Evolutionary conservation across 2,113 vertebrate genomes (phyloP).

Genomic region (Larimichthys crocea): DNA sequence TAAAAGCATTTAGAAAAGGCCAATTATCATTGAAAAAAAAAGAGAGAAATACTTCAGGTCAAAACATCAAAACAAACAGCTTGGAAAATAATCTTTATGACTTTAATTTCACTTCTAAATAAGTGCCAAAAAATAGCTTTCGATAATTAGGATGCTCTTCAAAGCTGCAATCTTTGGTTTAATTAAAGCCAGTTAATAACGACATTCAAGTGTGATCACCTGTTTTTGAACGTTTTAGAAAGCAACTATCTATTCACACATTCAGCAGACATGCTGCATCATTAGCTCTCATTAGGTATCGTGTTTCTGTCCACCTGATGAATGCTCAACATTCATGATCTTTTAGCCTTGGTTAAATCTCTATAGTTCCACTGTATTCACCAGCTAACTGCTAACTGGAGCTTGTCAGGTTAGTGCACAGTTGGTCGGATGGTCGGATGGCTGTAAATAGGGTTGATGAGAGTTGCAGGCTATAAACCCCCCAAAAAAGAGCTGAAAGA

Average conservation of each 20-base stretch:
- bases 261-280: background rate
- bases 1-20: background rate
- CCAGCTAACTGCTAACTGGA: background rate
- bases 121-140: background rate
- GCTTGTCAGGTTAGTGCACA: background rate
- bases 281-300: background rate
- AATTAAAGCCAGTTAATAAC: background rate
- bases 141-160: background rate
- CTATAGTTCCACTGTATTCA: background rate
- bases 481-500: background rate
- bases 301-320: background rate
- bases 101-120: background rate
- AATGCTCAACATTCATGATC: background rate
- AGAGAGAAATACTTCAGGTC: constrained; percentile 10
- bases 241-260: background rate
- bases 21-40: background rate
- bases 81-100: background rate
- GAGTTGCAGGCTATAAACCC: background rate
- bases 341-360: background rate
- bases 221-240: background rate
- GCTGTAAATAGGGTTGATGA: background rate
- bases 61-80: background rate
- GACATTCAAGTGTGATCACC: background rate
- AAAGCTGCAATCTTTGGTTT: background rate
- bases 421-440: no score